Evolutionary conservation across 2,888 invertebrate species (phyloP), one percentile per base, ranked within the genome.

Genomic region (Temnothorax unifasciatus): DNA sequence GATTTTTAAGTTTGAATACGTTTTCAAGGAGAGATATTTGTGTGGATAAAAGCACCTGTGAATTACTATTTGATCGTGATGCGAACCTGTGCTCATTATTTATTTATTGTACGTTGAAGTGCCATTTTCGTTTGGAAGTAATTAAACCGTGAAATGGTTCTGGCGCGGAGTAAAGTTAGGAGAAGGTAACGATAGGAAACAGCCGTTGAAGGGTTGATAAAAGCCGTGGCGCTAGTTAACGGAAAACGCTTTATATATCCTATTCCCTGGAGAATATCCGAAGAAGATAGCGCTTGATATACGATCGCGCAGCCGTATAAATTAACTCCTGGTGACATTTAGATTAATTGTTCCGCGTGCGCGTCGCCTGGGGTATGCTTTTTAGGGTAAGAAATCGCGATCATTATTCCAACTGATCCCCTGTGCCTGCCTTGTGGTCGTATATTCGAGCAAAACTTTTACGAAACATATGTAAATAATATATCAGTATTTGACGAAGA

Each of bases 221-320:
- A 92, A 89, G 90, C 89, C 86, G 86, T 83, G 87, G 84, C 68
- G 88, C 87, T 87, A 81, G 90, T 89, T 90, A 91, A 90, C 91
- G 89, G 89, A 89, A 91, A 92, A 91, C 89, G 90, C 90, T 90
- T 91, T 91, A 90, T 91, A 87, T 57, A 87, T 88, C 88, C 89
- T 87, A 86, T 88, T 88, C 90, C 87, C 87, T 25, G 83, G 90
- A 90, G 91, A 89, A 89, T 89, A 89, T 87, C 87, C 89, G 90
- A 93, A 92, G 93, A 92, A 93, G 93, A 94, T 93, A 93, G 93
- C 91, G 89, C 79, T 93, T 93, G 94, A 94, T 93, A 92, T 93
- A 93, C 92, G 93, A 91, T 92, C 91, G 88, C 87, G 84, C 90
- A 90, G 91, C 89, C 90, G 93, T 93, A 94, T 94, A 94, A 94